A percentile compares a stretch with the other conserved stretches of the same genome.
phyloP scores from a whole-genome alignment of 2,888 invertebrate species.

The Sesia bembeciformis region DNA sequence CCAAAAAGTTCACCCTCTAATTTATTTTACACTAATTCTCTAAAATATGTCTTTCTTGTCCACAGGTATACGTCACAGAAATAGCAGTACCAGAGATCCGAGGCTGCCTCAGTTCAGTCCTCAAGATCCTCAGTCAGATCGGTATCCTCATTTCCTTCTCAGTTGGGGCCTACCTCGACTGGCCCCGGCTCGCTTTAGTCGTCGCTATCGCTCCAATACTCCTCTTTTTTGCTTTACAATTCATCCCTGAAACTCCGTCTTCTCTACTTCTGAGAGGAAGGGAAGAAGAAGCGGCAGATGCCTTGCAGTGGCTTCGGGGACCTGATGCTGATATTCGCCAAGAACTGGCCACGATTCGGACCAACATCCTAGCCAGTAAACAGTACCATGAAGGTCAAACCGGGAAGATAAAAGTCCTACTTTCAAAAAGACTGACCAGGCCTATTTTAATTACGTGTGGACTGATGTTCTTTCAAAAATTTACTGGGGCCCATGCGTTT shows the following conservation, averaged over 20 bases:
- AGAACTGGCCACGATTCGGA: constrained; percentile 81
- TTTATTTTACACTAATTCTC: not conserved
- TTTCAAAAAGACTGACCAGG: constrained; percentile 66
- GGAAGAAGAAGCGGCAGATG: constrained; percentile 82
- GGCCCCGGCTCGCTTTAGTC: constrained; percentile 87
- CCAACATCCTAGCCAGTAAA: constrained; percentile 77
- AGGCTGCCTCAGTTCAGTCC: constrained; percentile 88
- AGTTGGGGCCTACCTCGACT: constrained; percentile 86
- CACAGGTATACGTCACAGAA: constrained; percentile 91
- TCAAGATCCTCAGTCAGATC: constrained; percentile 88
- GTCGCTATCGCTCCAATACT: constrained; percentile 85
- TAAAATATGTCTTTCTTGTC: constrained; percentile 20
- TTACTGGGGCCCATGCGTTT: constrained; percentile 87
- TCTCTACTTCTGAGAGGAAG: constrained; percentile 83
- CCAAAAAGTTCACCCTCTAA: too few species aligned
- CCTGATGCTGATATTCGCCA: constrained; percentile 83
- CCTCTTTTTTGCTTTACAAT: constrained; percentile 82
- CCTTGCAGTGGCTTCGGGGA: constrained; percentile 86
- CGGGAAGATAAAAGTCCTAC: constrained; percentile 44
- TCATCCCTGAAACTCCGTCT: constrained; percentile 92
- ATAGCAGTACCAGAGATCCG: constrained; percentile 90
- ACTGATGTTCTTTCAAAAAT: constrained; percentile 91
- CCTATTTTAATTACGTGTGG: constrained; percentile 89
- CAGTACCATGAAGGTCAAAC: constrained; percentile 43
- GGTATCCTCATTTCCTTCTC: constrained; percentile 89